Base-by-base conservation (phyloP, 2,888 invertebrate species). In the Protodeltote pygarga region DNA sequence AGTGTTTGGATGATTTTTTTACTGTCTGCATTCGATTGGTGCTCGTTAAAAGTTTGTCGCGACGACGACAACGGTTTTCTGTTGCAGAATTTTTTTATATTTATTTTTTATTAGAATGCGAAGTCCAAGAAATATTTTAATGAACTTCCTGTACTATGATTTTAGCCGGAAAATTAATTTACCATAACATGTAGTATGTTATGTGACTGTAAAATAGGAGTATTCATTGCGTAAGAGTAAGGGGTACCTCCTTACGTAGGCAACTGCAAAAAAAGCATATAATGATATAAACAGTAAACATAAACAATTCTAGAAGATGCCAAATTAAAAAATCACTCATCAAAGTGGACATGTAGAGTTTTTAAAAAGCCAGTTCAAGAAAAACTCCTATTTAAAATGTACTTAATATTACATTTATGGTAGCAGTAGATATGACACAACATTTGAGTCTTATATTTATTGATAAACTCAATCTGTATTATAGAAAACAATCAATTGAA, bases 41-140 rank as follows among this genome's bases (percentile, higher is more conserved):
- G 70, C 76, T 80, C 77, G 78, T 81, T 79, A 81, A 80, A 81
- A 81, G 71, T 81, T 81, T 39, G 49, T 51, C 45, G 37, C 46
- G 49, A 13, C 14, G 27, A 21, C 44, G 48, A 21, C 44, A 46
- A 49, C 38, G 40, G 37, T 25, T 41, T 59, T 57, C 52, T 50
- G 32, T 35, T 25, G 44, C 16, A 38, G 45, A 51, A 48, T 42
- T 44, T 38, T 27, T 48, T 37, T 24, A 50, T 38, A 41, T 47
- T 49, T 41, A 6, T 34, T 35, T 58, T 42, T 40, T 13, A 40
- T 40, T 27, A 32, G 41, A 47, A 50, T 62, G 20, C 34, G 15
- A 40, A 38, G 25, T 37, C 23, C n/a, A 8, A 33, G 14, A 33
- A 37, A 9, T 15, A 32, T 38, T 54, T 58, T 34, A 50, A 50